These are phyloP conservation scores for Diarsia dahlii DNA, from an alignment of 2,888 invertebrate genomes.

Conservation along the genomic window DNA sequence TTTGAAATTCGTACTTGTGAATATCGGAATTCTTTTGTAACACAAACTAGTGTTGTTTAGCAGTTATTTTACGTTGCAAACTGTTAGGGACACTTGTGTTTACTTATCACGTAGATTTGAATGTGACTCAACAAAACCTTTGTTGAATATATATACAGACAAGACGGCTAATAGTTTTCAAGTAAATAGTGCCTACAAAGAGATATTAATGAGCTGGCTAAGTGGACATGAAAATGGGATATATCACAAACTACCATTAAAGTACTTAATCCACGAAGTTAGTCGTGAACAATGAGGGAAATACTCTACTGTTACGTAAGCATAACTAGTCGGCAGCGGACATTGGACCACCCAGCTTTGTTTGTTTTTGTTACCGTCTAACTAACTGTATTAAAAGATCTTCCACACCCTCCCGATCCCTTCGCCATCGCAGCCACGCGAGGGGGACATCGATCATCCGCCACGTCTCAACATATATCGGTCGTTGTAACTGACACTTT, in stretches of 20 bases:
- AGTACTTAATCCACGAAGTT: slow-evolving; percentile 51
- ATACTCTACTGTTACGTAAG: slow-evolving; percentile 71
- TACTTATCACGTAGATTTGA: slow-evolving; percentile 27
- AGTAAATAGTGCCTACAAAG: slow-evolving; percentile 37
- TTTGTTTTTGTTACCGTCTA: slow-evolving; percentile 79
- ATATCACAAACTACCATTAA: slow-evolving; percentile 50
- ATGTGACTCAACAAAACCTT: slow-evolving; percentile 30
- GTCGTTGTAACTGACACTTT: slow-evolving; percentile 73
- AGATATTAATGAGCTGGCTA: slow-evolving; percentile 49
- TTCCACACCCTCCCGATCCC: slow-evolving; percentile 60
- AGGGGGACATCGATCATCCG: slow-evolving; percentile 68
- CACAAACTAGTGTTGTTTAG: slow-evolving; percentile 20
- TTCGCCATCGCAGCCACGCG: slow-evolving; percentile 44
- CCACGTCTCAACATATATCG: slow-evolving; percentile 66
- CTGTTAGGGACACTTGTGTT: slow-evolving; percentile 20
- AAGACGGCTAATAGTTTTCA: slow-evolving; percentile 18
- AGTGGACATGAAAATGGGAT: slow-evolving; percentile 54
- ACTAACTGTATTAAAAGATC: slow-evolving; percentile 68
- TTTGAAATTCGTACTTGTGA: no score
- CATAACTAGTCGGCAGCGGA: slow-evolving; percentile 66
- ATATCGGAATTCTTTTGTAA: slow-evolving; percentile 29
- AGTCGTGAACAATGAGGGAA: slow-evolving; percentile 69
- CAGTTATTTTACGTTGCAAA: slow-evolving; percentile 23
- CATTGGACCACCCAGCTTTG: slow-evolving; percentile 79
- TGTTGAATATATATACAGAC: slow-evolving; percentile 34